A percentile compares a stretch with the other conserved stretches of the same genome.
Evolutionary conservation across 1,140 invertebrate species (phyloP).

Genomic region (Varroa destructor): DNA sequence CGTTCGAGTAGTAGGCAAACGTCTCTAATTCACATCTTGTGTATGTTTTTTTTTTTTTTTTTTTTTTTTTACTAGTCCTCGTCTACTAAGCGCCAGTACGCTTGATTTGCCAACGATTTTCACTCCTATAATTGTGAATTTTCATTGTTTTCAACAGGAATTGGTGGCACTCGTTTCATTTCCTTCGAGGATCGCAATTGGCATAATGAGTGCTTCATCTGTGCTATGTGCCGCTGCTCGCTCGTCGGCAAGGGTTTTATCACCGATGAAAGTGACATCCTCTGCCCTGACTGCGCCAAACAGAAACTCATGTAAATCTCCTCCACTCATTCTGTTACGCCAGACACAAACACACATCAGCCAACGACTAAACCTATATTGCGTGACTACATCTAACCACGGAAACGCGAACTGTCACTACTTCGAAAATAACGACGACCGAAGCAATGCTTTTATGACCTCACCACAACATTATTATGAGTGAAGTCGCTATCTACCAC

Average conservation of each 20-base stretch:
- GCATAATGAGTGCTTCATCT: constrained; percentile 99
- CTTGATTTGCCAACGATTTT: too few species aligned
- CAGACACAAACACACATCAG: neutral
- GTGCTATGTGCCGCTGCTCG: constrained; percentile 79
- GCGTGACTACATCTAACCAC: neutral
- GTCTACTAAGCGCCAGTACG: too few species aligned
- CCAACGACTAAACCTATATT: neutral
- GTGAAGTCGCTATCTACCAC: too few species aligned
- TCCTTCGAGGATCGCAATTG: constrained; percentile 98
- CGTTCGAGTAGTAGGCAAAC: too few species aligned
- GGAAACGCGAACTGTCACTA: neutral
- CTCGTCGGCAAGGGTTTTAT: constrained; percentile 97
- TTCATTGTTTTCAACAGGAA: constrained; percentile 50
- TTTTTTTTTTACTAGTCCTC: too few species aligned
- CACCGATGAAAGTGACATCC: constrained; percentile 87
- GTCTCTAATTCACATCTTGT: too few species aligned
- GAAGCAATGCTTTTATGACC: too few species aligned
- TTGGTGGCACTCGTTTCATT: constrained; percentile 96
- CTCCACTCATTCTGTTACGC: neutral
- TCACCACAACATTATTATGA: too few species aligned
- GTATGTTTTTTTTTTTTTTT: too few species aligned
- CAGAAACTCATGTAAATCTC: constrained; percentile 52
- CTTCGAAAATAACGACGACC: neutral
- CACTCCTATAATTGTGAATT: too few species aligned
- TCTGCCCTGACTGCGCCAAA: constrained; percentile 97